Conservation (phyloP, 2,113 vertebrate species). For the Brachypteracias leptosomus region DNA sequence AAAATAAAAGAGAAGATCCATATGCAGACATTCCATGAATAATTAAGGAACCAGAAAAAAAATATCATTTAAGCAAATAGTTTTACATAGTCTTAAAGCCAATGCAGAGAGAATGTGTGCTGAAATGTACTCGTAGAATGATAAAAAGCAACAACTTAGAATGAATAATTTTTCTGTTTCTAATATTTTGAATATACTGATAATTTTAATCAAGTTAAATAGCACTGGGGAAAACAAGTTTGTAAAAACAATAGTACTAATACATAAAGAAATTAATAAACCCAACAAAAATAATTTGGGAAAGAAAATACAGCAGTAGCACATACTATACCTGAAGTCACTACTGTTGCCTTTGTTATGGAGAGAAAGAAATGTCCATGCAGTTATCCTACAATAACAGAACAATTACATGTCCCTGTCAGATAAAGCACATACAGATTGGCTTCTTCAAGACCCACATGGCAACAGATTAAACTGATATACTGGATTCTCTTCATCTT, state of each 20-base stretch:
- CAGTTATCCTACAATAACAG: not conserved
- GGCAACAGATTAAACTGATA: not conserved
- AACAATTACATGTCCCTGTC: not conserved
- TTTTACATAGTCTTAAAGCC: not conserved
- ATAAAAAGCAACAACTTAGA: not conserved
- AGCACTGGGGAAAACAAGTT: not conserved
- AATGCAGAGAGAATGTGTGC: not conserved
- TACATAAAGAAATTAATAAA: not conserved
- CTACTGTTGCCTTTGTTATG: not conserved
- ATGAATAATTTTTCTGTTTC: not conserved
- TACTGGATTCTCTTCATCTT: not conserved
- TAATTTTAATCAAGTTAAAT: not conserved
- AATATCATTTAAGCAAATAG: not conserved
- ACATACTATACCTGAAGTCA: not conserved
- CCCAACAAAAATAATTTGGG: not conserved
- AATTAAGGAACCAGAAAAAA: not conserved
- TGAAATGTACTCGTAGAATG: not conserved
- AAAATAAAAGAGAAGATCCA: not conserved
- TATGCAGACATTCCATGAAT: conserved; percentile 18
- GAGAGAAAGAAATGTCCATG: not conserved
- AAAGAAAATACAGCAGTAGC: not conserved
- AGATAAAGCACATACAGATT: not conserved
- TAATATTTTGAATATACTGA: not conserved
- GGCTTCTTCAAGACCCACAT: not conserved
- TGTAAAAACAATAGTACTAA: not conserved